Evolutionary conservation across 1,140 invertebrate genomes (phyloP).

Genomic region (Achroia grisella): DNA sequence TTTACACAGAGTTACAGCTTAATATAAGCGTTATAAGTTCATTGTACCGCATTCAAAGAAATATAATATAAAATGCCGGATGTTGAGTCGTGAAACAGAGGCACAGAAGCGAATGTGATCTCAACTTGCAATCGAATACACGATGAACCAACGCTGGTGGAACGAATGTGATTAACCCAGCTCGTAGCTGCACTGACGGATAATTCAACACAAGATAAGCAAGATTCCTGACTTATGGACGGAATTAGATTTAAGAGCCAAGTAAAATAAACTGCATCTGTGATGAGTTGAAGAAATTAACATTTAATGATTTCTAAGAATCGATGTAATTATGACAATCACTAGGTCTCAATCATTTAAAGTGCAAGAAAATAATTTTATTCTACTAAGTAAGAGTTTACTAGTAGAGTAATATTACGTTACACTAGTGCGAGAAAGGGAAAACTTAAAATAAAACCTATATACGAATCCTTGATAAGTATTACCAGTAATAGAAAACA

Average conservation of each 20-base stretch:
- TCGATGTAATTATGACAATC: no score
- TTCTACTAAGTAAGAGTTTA: no score
- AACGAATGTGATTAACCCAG: constrained; percentile 44
- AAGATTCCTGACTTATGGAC: not conserved
- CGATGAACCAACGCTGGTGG: constrained; percentile 44
- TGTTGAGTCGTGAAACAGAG: constrained; percentile 35
- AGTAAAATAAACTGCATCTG: not conserved
- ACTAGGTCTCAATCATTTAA: no score
- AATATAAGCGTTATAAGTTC: constrained; percentile 5
- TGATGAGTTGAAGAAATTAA: no score
- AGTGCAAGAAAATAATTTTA: no score
- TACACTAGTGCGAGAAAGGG: no score
- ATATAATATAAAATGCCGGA: constrained; percentile 46
- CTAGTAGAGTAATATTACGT: no score
- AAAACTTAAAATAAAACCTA: no score
- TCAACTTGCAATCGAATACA: constrained; percentile 35
- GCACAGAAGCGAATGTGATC: constrained; percentile 37
- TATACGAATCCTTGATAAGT: no score
- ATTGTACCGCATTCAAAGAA: constrained; percentile 28
- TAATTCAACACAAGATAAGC: not conserved
- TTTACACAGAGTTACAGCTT: no score
- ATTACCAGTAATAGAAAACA: no score
- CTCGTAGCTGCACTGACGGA: not conserved
- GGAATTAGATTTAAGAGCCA: constrained; percentile 1
- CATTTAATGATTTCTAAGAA: no score